These are phyloP conservation scores for Monopis laevigella DNA, from an alignment of 2,888 invertebrate genomes.

Conservation along the genomic window DNA sequence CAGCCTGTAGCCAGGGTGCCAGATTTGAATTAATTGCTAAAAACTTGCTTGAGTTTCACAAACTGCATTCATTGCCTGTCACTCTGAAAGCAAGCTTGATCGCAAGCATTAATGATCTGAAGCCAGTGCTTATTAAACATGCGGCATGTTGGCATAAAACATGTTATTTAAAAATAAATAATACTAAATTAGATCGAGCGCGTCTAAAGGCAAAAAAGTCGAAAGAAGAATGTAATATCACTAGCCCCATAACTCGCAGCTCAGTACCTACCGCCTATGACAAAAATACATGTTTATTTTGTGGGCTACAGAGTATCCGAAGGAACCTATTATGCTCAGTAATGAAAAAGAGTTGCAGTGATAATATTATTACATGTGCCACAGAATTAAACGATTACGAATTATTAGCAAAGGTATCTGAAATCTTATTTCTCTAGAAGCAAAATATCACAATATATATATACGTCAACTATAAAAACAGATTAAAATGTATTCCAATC, in stretches of 20 bases:
- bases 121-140: neutral
- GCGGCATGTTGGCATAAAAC: neutral
- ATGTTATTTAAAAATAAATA: neutral
- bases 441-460: neutral
- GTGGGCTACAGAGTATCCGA: neutral
- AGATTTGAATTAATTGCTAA: neutral
- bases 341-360: neutral
- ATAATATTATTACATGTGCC: neutral
- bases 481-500: too few relatives aligned
- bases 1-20: neutral
- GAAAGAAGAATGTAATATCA: neutral
- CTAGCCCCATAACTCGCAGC: neutral
- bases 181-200: neutral
- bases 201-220: neutral
- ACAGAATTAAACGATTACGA: neutral
- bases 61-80: neutral
- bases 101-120: neutral
- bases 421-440: neutral
- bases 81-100: neutral
- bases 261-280: neutral
- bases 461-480: neutral
- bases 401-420: neutral
- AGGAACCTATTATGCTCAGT: neutral
- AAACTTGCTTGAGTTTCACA: neutral
- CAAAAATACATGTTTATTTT: neutral